Evolutionary conservation across 2,888 invertebrate species (phyloP).

Genomic region (Mythimna pallens): DNA sequence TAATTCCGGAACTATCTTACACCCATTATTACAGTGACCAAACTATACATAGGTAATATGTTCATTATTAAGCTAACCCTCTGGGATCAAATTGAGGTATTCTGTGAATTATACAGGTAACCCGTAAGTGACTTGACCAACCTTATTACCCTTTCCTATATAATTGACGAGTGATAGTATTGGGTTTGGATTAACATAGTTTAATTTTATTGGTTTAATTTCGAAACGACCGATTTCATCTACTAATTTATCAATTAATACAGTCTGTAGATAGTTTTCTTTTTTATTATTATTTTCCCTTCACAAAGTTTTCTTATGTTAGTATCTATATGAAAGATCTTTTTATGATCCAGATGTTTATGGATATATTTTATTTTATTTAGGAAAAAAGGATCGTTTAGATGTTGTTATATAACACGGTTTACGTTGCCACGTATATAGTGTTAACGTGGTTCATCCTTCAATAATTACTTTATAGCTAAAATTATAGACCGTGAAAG

Average conservation of each 20-base stretch:
- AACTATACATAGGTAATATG: background rate
- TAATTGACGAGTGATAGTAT: conserved; percentile 8
- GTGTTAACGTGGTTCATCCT: too few species aligned
- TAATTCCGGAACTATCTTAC: conserved; percentile 26
- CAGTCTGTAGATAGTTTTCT: too few species aligned
- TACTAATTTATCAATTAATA: background rate
- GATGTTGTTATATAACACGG: too few species aligned
- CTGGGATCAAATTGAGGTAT: background rate
- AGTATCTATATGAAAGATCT: too few species aligned
- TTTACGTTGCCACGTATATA: too few species aligned
- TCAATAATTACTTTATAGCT: too few species aligned
- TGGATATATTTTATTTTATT: too few species aligned
- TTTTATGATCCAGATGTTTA: background rate
- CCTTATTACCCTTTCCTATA: background rate
- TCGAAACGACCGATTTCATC: background rate
- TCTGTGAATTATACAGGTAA: background rate
- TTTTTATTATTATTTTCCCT: too few species aligned
- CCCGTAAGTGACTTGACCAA: background rate
- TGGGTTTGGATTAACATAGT: background rate
- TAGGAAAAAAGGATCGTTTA: background rate
- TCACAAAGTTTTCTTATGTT: too few species aligned
- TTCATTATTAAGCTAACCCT: background rate
- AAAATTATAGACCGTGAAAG: too few species aligned
- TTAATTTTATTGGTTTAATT: background rate
- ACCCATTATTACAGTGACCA: background rate